Evolutionary conservation across 2,888 invertebrate species (phyloP).

Genomic region (Blomia tropicalis): DNA sequence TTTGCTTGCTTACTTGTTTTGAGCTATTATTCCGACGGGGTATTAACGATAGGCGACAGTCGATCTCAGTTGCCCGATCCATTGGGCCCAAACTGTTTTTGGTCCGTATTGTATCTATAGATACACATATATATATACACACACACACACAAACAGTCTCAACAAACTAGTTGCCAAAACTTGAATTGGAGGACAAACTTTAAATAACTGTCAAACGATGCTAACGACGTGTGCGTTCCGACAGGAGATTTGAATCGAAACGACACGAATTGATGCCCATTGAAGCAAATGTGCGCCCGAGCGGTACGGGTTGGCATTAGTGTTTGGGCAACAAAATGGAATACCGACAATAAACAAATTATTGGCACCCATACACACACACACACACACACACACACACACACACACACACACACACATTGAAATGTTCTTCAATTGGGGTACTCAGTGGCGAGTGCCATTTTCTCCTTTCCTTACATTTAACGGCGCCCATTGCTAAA

Average conservation of each 20-base stretch:
- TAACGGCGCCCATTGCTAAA: no score
- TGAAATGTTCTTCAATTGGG: neutral
- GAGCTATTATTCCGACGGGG: neutral
- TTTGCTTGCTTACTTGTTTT: neutral
- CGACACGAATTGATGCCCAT: neutral
- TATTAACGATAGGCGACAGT: neutral
- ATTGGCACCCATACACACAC: no score
- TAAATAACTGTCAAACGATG: neutral
- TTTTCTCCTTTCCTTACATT: neutral
- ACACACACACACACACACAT: neutral
- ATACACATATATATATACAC: no score
- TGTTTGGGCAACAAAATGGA: neutral
- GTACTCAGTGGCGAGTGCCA: no score
- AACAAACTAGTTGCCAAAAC: no score
- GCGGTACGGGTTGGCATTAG: neutral
- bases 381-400: no score
- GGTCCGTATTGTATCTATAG: no score
- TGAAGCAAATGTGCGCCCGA: neutral
- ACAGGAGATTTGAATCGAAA: neutral
- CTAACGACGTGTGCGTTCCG: neutral
- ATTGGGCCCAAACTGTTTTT: no score
- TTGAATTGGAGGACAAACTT: neutral
- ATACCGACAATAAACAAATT: neutral
- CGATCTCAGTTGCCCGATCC: no score
- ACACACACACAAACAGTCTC: no score